A percentile compares a stretch with the other conserved stretches of the same genome.
Conservation (phyloP, 1,140 invertebrate species). For the Pinna nobilis region DNA sequence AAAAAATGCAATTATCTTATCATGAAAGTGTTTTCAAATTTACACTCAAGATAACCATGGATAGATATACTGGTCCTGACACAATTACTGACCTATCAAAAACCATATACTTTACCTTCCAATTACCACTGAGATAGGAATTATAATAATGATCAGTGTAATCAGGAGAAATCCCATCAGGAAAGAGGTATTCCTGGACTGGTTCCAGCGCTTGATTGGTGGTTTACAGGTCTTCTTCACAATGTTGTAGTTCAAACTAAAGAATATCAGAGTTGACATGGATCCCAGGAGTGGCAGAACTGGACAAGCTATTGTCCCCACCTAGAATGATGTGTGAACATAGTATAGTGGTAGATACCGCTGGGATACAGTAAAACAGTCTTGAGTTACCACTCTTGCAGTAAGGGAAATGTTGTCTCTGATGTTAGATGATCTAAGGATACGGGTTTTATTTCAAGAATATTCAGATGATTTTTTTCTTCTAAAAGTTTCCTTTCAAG, state of each 20-base stretch:
- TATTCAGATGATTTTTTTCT: no score
- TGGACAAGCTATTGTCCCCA: conserved; percentile 58
- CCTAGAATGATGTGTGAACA: conserved; percentile 52
- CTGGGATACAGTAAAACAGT: no score
- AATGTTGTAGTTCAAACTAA: conserved; percentile 50
- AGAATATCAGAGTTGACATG: conserved; percentile 50
- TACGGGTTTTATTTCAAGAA: no score
- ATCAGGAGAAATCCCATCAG: conserved; percentile 49
- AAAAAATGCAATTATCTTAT: background rate
- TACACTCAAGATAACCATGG: background rate
- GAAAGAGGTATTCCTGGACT: conserved; percentile 56
- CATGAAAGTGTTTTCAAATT: background rate
- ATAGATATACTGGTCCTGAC: background rate
- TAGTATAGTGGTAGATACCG: background rate
- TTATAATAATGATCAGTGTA: conserved; percentile 44
- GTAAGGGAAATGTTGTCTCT: no score
- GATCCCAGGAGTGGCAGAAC: conserved; percentile 53
- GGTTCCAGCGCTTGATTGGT: conserved; percentile 59
- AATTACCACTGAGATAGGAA: conserved; percentile 50
- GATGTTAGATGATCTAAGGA: no score
- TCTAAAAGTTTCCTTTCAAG: no score
- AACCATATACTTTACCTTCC: conserved; percentile 47
- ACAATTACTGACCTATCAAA: background rate
- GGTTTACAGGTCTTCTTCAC: conserved; percentile 52
- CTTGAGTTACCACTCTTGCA: no score